Conservation (phyloP, 2,888 invertebrate species). For the Sthenelais limicola region DNA sequence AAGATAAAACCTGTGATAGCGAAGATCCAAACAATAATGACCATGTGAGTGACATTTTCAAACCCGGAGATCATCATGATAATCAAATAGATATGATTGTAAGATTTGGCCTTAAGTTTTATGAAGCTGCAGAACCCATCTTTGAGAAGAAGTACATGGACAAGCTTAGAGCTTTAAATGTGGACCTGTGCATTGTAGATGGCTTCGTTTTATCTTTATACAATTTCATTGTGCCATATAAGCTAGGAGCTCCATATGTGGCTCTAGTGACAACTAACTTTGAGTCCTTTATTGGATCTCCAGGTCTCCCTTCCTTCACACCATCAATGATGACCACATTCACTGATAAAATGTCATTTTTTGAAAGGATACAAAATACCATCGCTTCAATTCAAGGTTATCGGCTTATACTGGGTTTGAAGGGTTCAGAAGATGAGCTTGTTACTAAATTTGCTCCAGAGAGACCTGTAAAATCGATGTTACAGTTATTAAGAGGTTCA, state of each 20-base stretch:
- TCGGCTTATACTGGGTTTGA: background rate
- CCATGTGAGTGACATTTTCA: background rate
- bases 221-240: slow-evolving; percentile 38
- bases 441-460: slow-evolving; percentile 1
- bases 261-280: slow-evolving; percentile 6
- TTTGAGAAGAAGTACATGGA: background rate
- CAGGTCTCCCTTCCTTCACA: background rate
- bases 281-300: background rate
- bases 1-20: background rate
- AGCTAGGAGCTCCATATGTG: slow-evolving; percentile 41
- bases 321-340: background rate
- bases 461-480: background rate
- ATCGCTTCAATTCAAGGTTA: background rate
- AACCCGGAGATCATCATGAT: no score
- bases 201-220: slow-evolving; percentile 2
- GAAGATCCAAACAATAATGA: background rate
- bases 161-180: slow-evolving; percentile 1
- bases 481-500: slow-evolving; percentile 32
- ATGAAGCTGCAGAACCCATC: no score
- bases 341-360: slow-evolving; percentile 12
- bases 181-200: slow-evolving; percentile 45
- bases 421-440: background rate
- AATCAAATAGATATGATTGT: no score
- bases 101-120: no score
- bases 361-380: slow-evolving; percentile 2